Evolutionary conservation across 2,113 vertebrate species (phyloP), one percentile per base, ranked within the genome.

Genomic region (Pipra filicauda): DNA sequence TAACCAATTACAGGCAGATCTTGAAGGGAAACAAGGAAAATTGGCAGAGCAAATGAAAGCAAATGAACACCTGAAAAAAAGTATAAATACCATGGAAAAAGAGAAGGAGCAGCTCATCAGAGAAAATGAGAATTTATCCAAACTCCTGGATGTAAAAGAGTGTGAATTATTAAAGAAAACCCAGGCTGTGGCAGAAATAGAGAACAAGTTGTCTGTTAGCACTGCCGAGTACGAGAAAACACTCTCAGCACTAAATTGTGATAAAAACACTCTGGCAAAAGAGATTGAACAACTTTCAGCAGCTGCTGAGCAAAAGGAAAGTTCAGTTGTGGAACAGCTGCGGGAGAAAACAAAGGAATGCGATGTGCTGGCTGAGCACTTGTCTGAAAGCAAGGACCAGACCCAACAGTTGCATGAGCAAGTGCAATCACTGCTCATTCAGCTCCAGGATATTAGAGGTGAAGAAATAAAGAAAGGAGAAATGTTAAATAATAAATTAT

Each of bases 261-360:
- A 98, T 48, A 99, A 98, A 85, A 98, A 97, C 30, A 76, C 87
- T 26, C 96, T 99, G 8, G 72, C 72, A n/a, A 43, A 83, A 33
- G 95, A 96, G 54, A 80, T 95, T 30, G 95, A 97, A 8, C 97
- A 98, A 43, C 85, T 98, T 41, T 98, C 95, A 41, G 57, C 91
- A 24, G 65, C 96, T 65, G 88, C 98, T 3, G 41, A 97, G 82
- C 97, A 98, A 78, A 98, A 96, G 39, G 96, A 98, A 71, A 88
- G 83, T 49, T 97, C 97, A 1, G 58, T 97, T 64, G 91, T 97
- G 39, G 96, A 97, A 67, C 97, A 90, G 88, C 96, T 99, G 73
- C 89, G 94, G 11, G 97, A 98, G 73, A 99, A 98, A 83, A 98
- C 97, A 46, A 97, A 91, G 16, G 97, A 98, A 61, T 98, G 97